Percentiles rank a stretch among this genome's conserved stretches.
These are phyloP conservation scores for Epinephelus awoara DNA, from an alignment of 2,797 vertebrate genomes.

Conservation along the genomic window DNA sequence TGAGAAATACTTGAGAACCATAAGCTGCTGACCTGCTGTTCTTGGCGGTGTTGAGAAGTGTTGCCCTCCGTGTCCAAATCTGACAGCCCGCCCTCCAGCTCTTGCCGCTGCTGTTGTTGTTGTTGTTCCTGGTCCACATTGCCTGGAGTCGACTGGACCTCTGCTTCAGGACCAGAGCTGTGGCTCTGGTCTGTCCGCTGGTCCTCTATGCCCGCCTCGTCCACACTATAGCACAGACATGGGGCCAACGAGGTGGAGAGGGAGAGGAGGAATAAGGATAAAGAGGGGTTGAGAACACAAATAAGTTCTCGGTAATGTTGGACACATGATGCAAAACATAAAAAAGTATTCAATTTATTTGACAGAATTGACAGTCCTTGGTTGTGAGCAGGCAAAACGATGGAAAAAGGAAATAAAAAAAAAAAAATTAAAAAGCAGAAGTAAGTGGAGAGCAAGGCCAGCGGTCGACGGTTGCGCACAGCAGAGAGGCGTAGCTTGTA, in stretches of 20 bases:
- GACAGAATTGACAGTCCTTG: conserved; percentile 32
- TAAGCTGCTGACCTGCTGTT: conserved; percentile 66
- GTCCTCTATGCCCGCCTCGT: conserved; percentile 72
- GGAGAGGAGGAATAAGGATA: conserved; percentile 16
- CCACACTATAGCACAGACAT: conserved; percentile 66
- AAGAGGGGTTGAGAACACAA: conserved; percentile 16
- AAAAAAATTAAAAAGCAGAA: conserved; percentile 37
- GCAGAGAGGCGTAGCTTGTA: conserved; percentile 73
- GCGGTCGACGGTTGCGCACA: conserved; percentile 69
- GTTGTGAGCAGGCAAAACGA: conserved; percentile 60
- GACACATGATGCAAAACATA: background rate
- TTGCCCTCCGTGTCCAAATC: conserved; percentile 69
- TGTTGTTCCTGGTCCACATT: conserved; percentile 63
- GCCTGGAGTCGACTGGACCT: conserved; percentile 52
- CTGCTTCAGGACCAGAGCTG: conserved; percentile 64
- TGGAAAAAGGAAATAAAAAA: conserved; percentile 21
- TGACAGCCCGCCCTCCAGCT: conserved; percentile 55
- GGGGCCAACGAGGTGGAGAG: conserved; percentile 18
- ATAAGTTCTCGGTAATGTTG: background rate
- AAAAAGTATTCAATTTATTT: conserved; percentile 14
- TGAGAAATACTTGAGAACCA: background rate
- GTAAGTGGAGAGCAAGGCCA: conserved; percentile 68
- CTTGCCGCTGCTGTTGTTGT: conserved; percentile 2
- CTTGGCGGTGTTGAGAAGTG: conserved; percentile 55
- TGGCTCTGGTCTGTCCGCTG: conserved; percentile 57